Evolutionary conservation across 2,797 vertebrate species (phyloP), one percentile per base, ranked within the genome.

Genomic region (Naso thynnoides): DNA sequence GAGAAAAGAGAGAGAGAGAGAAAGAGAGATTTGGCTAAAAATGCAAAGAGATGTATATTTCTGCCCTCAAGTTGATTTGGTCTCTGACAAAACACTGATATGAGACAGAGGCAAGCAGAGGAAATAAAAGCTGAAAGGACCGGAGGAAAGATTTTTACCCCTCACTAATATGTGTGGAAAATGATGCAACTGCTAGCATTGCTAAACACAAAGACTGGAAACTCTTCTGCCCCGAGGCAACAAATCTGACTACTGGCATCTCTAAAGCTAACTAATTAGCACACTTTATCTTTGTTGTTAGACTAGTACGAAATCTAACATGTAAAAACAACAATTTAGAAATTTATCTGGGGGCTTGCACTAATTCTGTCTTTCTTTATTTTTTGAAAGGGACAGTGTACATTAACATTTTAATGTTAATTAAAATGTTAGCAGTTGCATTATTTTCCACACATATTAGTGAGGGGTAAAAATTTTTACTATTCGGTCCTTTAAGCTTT

Each of bases 31-130:
- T 58, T 57, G 38, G 33, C 2, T 19, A 52, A 58, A 60, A 2
- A 10, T 38, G 48, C 58, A 23, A 75, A 81, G 56, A 76, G 18
- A 79, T 78, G 72, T 44, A 48, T 0, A 15, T 0, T 18, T 63
- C 5, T 61, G 65, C 33, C 44, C 63, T 47, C 47, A 57, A 26
- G 31, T 70, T 29, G 69, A 49, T 18, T 26, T 41, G 23, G 49
- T 45, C 3, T 0, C 36, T 45, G 33, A 39, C 29, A 13, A 55
- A 75, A 66, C 50, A 63, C 53, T 5, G 13, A 47, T 19, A 10
- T 33, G 23, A 41, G 8, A 31, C 44, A 33, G 14, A 61, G 15
- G 53, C 27, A 39, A 62, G 19, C 33, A 48, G 10, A 7, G 1
- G 15, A 50, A 23, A 16, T 10, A 33, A 27, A 33, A 65, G 23